phyloP scores from a whole-genome alignment of 2,888 invertebrate genomes.

The Petrolisthes manimaculis region DNA sequence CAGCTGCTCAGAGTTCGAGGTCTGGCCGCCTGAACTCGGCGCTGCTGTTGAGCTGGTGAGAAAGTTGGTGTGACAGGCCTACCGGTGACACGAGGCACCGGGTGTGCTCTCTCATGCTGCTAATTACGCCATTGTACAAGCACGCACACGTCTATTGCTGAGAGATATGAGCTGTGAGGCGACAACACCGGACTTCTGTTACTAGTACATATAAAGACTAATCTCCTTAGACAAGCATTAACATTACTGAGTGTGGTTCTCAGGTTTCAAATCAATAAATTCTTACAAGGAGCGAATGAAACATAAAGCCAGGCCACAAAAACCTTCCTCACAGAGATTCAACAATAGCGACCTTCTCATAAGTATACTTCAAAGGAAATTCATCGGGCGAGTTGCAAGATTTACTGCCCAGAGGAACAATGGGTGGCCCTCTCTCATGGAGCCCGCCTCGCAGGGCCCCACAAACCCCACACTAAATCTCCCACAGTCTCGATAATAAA shows the following conservation, averaged over 20 bases:
- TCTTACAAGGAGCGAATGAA: conserved; percentile 18
- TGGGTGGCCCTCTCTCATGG: conserved; percentile 1
- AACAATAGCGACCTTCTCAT: conserved; percentile 28
- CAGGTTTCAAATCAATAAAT: conserved; percentile 10
- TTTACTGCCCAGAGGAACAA: conserved; percentile 34
- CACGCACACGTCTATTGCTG: conserved; percentile 8
- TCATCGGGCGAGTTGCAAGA: conserved; percentile 12
- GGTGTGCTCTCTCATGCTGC: neutral
- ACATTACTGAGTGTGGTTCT: neutral
- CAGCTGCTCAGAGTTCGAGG: conserved; percentile 34
- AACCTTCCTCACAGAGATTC: conserved; percentile 7
- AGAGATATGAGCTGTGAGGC: neutral
- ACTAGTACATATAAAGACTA: neutral
- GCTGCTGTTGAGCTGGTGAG: conserved; percentile 49
- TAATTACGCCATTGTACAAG: conserved; percentile 1
- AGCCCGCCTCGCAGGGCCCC: conserved; percentile 9
- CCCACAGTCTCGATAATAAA: conserved; percentile 21
- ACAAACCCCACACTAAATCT: conserved; percentile 3
- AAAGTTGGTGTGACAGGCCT: conserved; percentile 57
- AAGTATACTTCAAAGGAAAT: conserved; percentile 23
- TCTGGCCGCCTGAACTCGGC: conserved; percentile 53
- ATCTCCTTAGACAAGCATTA: neutral
- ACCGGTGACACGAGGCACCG: conserved; percentile 39
- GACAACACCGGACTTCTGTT: neutral
- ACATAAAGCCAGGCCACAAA: conserved; percentile 18